Evolutionary conservation across 2,888 invertebrate genomes (phyloP), one percentile per base, ranked within the genome.

Genomic region (Hydropsyche betteni): DNA sequence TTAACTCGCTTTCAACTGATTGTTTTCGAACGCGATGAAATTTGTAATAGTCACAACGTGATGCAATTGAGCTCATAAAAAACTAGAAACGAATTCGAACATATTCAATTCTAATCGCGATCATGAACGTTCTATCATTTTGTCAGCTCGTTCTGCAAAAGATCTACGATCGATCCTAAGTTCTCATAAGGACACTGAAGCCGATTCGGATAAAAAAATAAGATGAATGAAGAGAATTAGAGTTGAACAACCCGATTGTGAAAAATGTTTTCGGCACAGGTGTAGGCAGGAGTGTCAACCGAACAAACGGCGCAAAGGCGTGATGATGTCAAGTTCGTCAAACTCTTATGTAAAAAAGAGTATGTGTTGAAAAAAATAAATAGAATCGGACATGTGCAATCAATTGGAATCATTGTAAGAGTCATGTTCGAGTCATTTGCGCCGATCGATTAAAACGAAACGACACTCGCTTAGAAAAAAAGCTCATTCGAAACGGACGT

Each of bases 391-490:
- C 52, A 52, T 53, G 70, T 51, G 50, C 50, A 44, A 69, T 69
- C 69, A 69, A 69, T 69, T 24, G 69, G 50, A 51, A 69, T 70
- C 53, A 53, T 70, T 70, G 70, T 53, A 53, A 70, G 16, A 70
- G 70, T 70, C 70, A 70, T 70, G 70, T 52, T 70, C 24, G 24
- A 70, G 53, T 70, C 52, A 70, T 70, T 70, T 52, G 51, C 34
- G 51, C 34, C 33, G 16, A 70, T 34, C n/a, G 69, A 69, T 69
- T 38, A 51, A 16, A 50, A 69, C 50, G 50, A 69, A 44, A 44
- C 44, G 44, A 44, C 44, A 44, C 44, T 10, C 44, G 44, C 6
- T 8, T 44, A 50, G 16, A 53, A 70, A 70, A 70, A 70, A 70
- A 53, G 14, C 52, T 53, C 70, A 53, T 70, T 70, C 5, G 58